Evolutionary conservation across 2,888 invertebrate species (phyloP), one percentile per base, ranked within the genome.

Genomic region (Onchidella celtica): DNA sequence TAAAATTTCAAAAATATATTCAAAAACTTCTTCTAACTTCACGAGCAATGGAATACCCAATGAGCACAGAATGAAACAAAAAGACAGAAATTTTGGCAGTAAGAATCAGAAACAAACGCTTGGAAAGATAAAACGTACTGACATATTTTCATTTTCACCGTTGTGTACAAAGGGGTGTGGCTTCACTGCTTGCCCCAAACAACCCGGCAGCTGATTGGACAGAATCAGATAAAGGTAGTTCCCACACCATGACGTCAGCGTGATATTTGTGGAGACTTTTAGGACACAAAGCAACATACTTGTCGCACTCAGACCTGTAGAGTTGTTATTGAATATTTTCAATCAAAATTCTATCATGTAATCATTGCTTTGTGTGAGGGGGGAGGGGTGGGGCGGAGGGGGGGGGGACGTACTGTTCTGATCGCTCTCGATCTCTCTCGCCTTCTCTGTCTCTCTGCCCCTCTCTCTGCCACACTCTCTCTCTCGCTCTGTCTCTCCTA

Each of bases 51-150:
- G n/a, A n/a, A n/a, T n/a, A n/a, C n/a, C n/a, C n/a, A n/a, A n/a
- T n/a, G n/a, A n/a, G n/a, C n/a, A 40, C 3, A 69, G 38, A 38
- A 24, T 11, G 34, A 21, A 21, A 36, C 38, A 38, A 69, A 17
- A n/a, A 1, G 14, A 32, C 11, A 24, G n/a, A n/a, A 38, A 3
- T 17, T 1, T 21, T 21, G 69, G 21, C 0, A 38, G 38, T 21
- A 47, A 72, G 47, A 36, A 61, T 0, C 29, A 59, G 27, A 59
- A 38, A 72, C 61, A 76, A 1, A 63, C 38, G n/a, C n/a, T n/a
- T n/a, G n/a, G n/a, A 77, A 6, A 72, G 57, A 74, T 55, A 74
- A 59, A 80, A 32, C 66, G 66, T n/a, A 75, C 65, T 47, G 17
- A 75, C 65, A 4, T 29, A 47, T 70, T 63, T 0, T 14, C 47